These are phyloP conservation scores for Ochropleura plecta DNA, from an alignment of 2,888 invertebrate species.

Conservation along the genomic window DNA sequence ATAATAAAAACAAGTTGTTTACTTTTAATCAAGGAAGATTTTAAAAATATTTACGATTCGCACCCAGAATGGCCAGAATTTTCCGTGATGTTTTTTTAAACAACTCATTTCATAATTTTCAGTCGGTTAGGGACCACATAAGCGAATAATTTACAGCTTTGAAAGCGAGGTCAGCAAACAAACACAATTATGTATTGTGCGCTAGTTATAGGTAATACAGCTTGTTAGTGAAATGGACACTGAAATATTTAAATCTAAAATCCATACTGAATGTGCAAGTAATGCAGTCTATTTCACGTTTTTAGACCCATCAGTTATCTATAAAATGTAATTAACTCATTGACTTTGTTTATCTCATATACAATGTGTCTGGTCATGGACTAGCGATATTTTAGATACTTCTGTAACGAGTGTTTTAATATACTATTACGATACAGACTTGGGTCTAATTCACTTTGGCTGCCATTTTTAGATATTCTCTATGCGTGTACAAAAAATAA, in stretches of 20 bases:
- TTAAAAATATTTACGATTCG: conserved; percentile 4
- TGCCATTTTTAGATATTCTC: too few species aligned
- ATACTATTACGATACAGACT: too few species aligned
- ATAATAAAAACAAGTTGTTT: too few species aligned
- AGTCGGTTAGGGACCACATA: conserved; percentile 20
- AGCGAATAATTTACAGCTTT: conserved; percentile 24
- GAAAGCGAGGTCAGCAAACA: conserved; percentile 20
- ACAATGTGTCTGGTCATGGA: too few species aligned
- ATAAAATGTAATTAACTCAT: not conserved
- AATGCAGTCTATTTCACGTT: not conserved
- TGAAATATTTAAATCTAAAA: not conserved
- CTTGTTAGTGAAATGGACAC: not conserved
- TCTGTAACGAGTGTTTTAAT: too few species aligned
- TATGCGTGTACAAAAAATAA: too few species aligned
- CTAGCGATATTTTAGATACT: too few species aligned
- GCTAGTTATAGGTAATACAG: not conserved
- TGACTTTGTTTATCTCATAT: too few species aligned
- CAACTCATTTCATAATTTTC: conserved; percentile 29
- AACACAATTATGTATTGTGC: not conserved
- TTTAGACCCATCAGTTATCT: not conserved
- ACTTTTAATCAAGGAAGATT: conserved; percentile 18
- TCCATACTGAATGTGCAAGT: not conserved
- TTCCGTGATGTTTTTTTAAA: conserved; percentile 19
- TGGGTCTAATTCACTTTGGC: too few species aligned
- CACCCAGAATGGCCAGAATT: not conserved